Evolutionary conservation across 2,113 vertebrate species (phyloP).

Genomic region (Boleophthalmus pectinirostris): DNA sequence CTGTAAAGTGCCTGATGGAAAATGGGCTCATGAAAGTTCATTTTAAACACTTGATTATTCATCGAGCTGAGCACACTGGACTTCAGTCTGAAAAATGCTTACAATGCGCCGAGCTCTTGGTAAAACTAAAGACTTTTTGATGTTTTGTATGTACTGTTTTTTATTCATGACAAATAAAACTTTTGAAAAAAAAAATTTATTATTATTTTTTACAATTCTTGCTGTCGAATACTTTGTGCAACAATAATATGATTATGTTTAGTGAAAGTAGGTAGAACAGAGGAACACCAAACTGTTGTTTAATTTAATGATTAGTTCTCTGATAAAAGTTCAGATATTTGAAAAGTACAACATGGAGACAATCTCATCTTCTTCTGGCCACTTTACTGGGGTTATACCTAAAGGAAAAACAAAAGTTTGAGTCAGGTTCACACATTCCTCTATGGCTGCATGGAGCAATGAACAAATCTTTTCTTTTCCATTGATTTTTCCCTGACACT

Average conservation of each 20-base stretch:
- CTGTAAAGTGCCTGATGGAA: slow-evolving; percentile 56
- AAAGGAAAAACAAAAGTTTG: slow-evolving; percentile 38
- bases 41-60: slow-evolving; percentile 31
- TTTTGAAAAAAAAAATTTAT: slow-evolving; percentile 36
- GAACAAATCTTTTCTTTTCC: too few species aligned
- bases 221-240: slow-evolving; percentile 28
- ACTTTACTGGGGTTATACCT: slow-evolving; percentile 82
- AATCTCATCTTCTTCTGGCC: slow-evolving; percentile 68
- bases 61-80: slow-evolving; percentile 42
- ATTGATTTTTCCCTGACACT: too few species aligned
- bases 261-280: not conserved
- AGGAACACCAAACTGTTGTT: not conserved
- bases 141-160: slow-evolving; percentile 75
- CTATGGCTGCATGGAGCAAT: too few species aligned
- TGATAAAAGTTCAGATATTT: not conserved
- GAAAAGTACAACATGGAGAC: slow-evolving; percentile 6
- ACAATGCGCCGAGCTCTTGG: slow-evolving; percentile 53
- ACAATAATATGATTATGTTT: not conserved
- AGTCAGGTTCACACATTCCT: not conserved
- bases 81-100: slow-evolving; percentile 47
- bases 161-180: slow-evolving; percentile 79
- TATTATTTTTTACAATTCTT: slow-evolving; percentile 49
- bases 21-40: slow-evolving; percentile 13
- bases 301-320: not conserved
- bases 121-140: slow-evolving; percentile 67